Evolutionary conservation across 2,113 vertebrate genomes (phyloP), one percentile per base, ranked within the genome.

Genomic region (Ailuropoda melanoleuca): DNA sequence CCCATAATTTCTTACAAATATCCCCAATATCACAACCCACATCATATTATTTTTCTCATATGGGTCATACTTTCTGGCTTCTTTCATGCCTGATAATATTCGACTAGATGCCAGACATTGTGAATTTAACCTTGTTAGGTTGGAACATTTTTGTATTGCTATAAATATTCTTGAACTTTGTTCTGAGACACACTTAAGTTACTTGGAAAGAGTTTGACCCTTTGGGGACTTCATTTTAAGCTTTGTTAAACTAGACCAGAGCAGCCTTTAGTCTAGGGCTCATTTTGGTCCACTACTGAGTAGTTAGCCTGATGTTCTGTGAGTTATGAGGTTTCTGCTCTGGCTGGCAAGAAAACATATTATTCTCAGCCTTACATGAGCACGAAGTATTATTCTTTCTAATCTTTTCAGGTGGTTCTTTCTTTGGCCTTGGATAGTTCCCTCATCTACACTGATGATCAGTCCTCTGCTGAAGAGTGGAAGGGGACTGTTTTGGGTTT

Each of bases 161-260:
- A 56, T 58, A 86, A 74, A 56, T 93, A 80, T 56, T 66, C 14
- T 24, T 92, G 56, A 75, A 21, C 48, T 96, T 95, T 96, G 15
- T 60, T 91, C 77, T 58, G 50, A 88, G 86, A 75, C 17, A 48
- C 46, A 34, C 6, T 70, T 46, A 66, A 96, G 60, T 90, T 88
- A 23, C 39, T 60, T 87, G 31, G 60, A 93, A 95, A 92, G 34
- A 77, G 4, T 75, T 6, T 62, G 43, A 93, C 15, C 43, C 15
- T 46, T 91, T 75, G 6, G 14, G 55, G 8, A 48, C 29, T 68
- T 55, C 26, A 19, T 85, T 66, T 60, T 68, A 60, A 68, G 34
- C 15, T 90, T 75, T 85, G 37, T 70, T 53, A 94, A 50, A 4
- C 66, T 75, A 17, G 77, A 66, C 11, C 23, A 62, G 43, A 75